Conservation (phyloP, 23 tunicate genomes). For the Ascidia mentula region DNA sequence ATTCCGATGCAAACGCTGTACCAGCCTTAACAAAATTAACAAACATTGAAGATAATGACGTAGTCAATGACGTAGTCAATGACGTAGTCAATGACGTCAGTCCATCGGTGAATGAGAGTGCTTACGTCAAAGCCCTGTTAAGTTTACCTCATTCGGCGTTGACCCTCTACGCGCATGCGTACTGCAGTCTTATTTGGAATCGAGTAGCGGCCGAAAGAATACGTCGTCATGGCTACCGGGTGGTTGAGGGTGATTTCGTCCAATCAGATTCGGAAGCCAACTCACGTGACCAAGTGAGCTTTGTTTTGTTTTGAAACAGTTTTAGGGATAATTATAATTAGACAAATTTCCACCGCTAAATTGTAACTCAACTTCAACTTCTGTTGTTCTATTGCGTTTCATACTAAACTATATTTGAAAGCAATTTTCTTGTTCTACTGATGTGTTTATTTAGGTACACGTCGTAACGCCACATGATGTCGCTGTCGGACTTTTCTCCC, state of each 20-base stretch:
- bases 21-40: not conserved
- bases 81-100: not conserved
- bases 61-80: not conserved
- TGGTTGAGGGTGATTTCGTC: constrained; percentile 18
- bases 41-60: not conserved
- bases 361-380: too few relatives aligned
- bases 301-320: not conserved
- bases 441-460: constrained; percentile 18
- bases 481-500: not conserved
- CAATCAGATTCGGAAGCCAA: not conserved
- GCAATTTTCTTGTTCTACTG: not conserved
- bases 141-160: constrained; percentile 41
- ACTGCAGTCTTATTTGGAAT: constrained; percentile 7
- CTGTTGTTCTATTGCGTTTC: too few relatives aligned
- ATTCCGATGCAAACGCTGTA: not conserved
- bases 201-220: constrained; percentile 4
- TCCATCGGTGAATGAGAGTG: not conserved
- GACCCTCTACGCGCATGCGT: constrained; percentile 34
- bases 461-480: constrained; percentile 47
- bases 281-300: constrained; percentile 6
- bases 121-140: constrained; percentile 45
- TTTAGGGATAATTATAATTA: too few relatives aligned
- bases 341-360: too few relatives aligned
- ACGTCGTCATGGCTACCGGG: constrained; percentile 17
- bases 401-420: too few relatives aligned